Evolutionary conservation across 2,888 invertebrate genomes (phyloP), one percentile per base, ranked within the genome.

Genomic region (Anagyrus pseudococci): DNA sequence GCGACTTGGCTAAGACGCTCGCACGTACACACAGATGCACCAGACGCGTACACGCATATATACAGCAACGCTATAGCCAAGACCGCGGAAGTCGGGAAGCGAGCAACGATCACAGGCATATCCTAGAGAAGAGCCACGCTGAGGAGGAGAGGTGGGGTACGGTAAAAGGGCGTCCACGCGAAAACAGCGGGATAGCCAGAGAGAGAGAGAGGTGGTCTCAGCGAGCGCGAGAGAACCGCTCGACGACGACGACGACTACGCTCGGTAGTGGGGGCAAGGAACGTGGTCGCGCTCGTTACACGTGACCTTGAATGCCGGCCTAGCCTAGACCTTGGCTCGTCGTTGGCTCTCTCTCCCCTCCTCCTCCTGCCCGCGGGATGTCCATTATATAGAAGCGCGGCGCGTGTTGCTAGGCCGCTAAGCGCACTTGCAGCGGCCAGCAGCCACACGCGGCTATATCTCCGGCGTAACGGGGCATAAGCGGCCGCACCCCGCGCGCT

Each of bases 261-360:
- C 17, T 2, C 22, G 10, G 40, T 6, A 37, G 40, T 20, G 22
- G 46, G 44, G 37, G 29, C 23, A 20, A 19, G 8, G 22, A n/a
- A 15, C 40, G 48, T 41, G 57, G 44, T 26, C 37, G 22, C 4
- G 29, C 23, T 41, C 17, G n/a, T 10, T 20, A 8, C 43, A 66
- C 68, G 71, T 72, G 78, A 78, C 78, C 78, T 78, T 78, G 78
- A 78, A 77, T 72, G 67, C 71, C 69, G 68, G 71, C 71, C 74
- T 67, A 78, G 73, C 78, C 77, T 77, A 78, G 78, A 78, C 78
- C 78, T 78, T 78, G 77, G 57, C 29, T 15, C 17, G 43, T 17
- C 37, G 8, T 33, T 55, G 26, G 50, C 46, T 56, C 49, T 50
- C 46, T 41, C 40, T n/a, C 37, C 33, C 26, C 47, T 44, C 4